A percentile compares a stretch with the other conserved stretches of the same genome.
Evolutionary conservation across 2,113 vertebrate genomes (phyloP).

Genomic region (Monopterus albus): DNA sequence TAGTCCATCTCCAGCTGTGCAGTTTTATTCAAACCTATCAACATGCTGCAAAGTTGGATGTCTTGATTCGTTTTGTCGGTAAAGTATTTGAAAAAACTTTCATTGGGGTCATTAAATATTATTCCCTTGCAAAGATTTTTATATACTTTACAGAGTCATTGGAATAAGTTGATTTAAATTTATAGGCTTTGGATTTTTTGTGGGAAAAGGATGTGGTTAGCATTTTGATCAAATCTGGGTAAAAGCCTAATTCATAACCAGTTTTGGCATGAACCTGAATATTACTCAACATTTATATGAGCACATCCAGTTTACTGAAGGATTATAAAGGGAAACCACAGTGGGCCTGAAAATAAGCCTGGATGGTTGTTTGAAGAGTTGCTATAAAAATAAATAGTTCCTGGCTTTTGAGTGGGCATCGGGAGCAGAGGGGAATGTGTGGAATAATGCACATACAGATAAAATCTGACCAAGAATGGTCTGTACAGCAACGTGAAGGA

Average conservation of each 20-base stretch:
- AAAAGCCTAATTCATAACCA: conserved; percentile 39
- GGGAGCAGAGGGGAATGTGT: no score
- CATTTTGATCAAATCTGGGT: conserved; percentile 36
- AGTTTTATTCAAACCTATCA: conserved; percentile 32
- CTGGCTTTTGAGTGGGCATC: background rate
- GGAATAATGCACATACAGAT: no score
- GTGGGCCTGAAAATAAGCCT: background rate
- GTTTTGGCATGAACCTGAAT: conserved; percentile 26
- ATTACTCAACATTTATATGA: conserved; percentile 8
- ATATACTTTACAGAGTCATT: conserved; percentile 25
- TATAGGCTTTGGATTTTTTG: conserved; percentile 19
- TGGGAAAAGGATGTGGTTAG: conserved; percentile 34
- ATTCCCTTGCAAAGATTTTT: conserved; percentile 14
- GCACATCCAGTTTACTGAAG: background rate
- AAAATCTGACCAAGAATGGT: no score
- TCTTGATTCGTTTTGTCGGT: no score
- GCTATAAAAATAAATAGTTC: conserved; percentile 6
- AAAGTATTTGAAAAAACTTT: conserved; percentile 44
- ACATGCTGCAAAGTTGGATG: conserved; percentile 42
- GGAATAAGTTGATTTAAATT: conserved; percentile 30
- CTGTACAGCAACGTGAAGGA: no score
- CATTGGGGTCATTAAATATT: conserved; percentile 44
- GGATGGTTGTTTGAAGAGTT: background rate
- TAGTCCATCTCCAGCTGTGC: background rate
- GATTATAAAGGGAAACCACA: conserved; percentile 3